Conservation (phyloP, 2,888 invertebrate species). For the Phyto melanocephala region DNA sequence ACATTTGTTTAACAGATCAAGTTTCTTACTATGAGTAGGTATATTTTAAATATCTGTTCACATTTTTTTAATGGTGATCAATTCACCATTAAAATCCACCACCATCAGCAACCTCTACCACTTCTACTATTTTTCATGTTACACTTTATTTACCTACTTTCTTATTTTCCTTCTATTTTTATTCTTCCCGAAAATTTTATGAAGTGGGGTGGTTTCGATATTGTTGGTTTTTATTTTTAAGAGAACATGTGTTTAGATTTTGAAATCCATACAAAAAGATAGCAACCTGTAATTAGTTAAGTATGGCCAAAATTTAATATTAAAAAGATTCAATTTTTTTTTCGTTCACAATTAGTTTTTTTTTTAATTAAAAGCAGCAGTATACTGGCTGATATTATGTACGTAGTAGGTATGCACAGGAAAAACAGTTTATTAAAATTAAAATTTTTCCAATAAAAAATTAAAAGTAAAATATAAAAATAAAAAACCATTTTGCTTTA, state of each 20-base stretch:
- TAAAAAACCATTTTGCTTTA: too few species aligned
- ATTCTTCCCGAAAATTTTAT: neutral
- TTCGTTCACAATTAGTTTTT: too few species aligned
- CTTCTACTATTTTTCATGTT: neutral
- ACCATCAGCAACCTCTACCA: neutral
- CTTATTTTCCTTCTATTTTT: too few species aligned
- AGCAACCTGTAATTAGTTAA: conserved; percentile 40
- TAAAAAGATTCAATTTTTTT: too few species aligned
- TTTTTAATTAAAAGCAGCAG: too few species aligned
- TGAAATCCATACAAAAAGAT: neutral
- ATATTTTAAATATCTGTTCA: neutral
- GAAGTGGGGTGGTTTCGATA: conserved; percentile 12
- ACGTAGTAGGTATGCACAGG: too few species aligned
- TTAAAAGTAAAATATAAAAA: too few species aligned
- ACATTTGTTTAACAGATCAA: conserved; percentile 24
- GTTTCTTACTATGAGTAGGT: too few species aligned
- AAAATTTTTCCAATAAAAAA: too few species aligned
- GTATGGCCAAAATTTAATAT: too few species aligned
- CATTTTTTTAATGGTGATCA: neutral
- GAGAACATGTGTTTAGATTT: conserved; percentile 42
- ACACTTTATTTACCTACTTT: conserved; percentile 6
- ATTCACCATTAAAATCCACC: conserved; percentile 13
- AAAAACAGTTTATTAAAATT: too few species aligned
- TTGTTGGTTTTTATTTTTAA: neutral
- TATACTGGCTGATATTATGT: too few species aligned